These are phyloP conservation scores for Thymelicus sylvestris DNA, from an alignment of 2,888 invertebrate species.

Conservation along the genomic window DNA sequence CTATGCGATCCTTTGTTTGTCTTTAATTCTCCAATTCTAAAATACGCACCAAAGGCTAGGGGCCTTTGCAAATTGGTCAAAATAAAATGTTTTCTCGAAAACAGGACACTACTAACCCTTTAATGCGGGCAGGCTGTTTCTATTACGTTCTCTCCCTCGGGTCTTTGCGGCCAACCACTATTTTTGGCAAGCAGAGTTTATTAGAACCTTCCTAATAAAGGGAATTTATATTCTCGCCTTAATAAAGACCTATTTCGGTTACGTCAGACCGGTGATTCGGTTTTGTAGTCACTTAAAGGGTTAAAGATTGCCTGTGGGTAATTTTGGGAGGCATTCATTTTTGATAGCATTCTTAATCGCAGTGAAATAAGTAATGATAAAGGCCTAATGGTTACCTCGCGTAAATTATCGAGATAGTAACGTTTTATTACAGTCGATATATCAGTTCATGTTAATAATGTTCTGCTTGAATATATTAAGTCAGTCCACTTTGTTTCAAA, in stretches of 20 bases:
- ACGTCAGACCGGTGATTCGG: conserved; percentile 22
- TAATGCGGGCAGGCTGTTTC: conserved; percentile 43
- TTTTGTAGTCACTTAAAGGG: conserved; percentile 30
- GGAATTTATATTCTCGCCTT: conserved; percentile 45
- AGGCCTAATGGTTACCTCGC: too few species aligned
- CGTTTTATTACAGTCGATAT: too few species aligned
- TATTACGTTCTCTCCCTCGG: conserved; percentile 45
- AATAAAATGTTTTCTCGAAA: conserved; percentile 38
- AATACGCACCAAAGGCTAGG: background rate
- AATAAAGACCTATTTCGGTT: conserved; percentile 32
- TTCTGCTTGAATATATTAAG: too few species aligned
- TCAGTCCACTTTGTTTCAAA: too few species aligned
- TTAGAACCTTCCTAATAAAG: conserved; percentile 47
- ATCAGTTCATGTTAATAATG: too few species aligned
- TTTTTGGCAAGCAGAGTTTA: conserved; percentile 46
- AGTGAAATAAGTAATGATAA: too few species aligned
- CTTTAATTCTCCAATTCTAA: background rate
- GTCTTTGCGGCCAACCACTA: conserved; percentile 48
- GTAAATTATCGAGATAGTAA: too few species aligned
- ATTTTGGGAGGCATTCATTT: background rate
- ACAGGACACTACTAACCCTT: too few species aligned
- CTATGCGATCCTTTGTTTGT: too few species aligned
- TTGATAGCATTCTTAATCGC: background rate
- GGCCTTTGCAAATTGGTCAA: conserved; percentile 29
- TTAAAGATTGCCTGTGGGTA: conserved; percentile 14